Conservation (phyloP, 2,113 vertebrate species). For the Apaloderma vittatum region DNA sequence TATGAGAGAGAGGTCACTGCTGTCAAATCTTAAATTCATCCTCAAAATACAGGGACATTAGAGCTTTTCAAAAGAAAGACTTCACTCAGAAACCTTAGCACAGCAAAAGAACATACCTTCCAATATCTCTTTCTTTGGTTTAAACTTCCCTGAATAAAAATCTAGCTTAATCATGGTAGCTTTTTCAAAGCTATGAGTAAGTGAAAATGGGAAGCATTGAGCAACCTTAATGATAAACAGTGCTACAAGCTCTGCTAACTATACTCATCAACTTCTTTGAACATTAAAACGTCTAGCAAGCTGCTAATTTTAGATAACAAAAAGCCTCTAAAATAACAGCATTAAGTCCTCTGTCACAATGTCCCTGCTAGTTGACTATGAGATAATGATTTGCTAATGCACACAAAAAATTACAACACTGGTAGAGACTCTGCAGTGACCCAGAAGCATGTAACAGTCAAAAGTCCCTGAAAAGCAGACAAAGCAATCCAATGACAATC, state of each 20-base stretch:
- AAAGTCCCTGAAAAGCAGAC: constrained; percentile 64
- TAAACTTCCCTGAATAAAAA: background rate
- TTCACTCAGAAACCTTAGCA: background rate
- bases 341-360: constrained; percentile 55
- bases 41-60: background rate
- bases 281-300: constrained; percentile 46
- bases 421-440: constrained; percentile 11
- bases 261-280: constrained; percentile 39
- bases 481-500: background rate
- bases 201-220: constrained; percentile 12
- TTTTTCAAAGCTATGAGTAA: background rate
- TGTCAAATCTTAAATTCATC: background rate
- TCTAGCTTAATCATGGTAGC: background rate
- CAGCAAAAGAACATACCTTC: background rate
- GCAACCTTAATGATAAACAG: constrained; percentile 16
- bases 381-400: constrained; percentile 68
- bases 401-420: constrained; percentile 68
- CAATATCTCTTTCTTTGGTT: background rate
- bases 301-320: constrained; percentile 62
- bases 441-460: constrained; percentile 19
- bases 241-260: background rate
- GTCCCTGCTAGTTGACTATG: background rate
- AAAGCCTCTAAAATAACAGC: constrained; percentile 36
- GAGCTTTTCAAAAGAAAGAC: background rate
- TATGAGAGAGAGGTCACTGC: background rate